Conservation (phyloP, 2,797 vertebrate species). For the Enteromius radiatus region DNA sequence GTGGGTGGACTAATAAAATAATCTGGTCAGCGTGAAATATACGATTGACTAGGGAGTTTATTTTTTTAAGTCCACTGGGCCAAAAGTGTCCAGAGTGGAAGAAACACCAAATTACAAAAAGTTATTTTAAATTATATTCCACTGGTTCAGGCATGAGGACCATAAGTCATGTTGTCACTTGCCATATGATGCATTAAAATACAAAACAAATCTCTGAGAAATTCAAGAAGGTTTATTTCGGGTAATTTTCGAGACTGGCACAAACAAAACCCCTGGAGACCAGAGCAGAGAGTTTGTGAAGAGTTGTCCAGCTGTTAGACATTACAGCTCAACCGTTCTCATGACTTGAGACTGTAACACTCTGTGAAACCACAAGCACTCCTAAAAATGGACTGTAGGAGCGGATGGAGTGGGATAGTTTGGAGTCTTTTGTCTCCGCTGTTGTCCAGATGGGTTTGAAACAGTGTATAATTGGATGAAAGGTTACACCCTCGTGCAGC, state of each 20-base stretch:
- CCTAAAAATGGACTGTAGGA: constrained; percentile 32
- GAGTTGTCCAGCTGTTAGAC: constrained; percentile 50
- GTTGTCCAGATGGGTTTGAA: constrained; percentile 35
- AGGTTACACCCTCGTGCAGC: constrained; percentile 47
- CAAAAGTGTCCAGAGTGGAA: not conserved
- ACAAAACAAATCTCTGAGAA: constrained; percentile 3
- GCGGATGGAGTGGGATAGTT: constrained; percentile 39
- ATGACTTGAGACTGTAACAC: constrained; percentile 37
- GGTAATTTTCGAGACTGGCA: not conserved
- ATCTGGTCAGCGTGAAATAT: not conserved
- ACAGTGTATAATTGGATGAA: constrained; percentile 31
- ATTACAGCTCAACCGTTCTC: constrained; percentile 49
- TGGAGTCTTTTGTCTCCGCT: constrained; percentile 45
- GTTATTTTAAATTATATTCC: not conserved
- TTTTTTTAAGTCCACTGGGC: not conserved
- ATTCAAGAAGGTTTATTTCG: not conserved
- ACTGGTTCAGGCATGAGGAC: not conserved
- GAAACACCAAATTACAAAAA: not conserved
- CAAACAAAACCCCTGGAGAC: constrained; percentile 27
- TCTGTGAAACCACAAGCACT: constrained; percentile 24
- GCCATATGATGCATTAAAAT: not conserved
- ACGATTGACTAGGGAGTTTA: not conserved
- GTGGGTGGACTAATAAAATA: not conserved
- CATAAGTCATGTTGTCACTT: constrained; percentile 16
- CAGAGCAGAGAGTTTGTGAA: constrained; percentile 31